Evolutionary conservation across 2,797 vertebrate species (phyloP).

Genomic region (Chlorospingus semifuscus): DNA sequence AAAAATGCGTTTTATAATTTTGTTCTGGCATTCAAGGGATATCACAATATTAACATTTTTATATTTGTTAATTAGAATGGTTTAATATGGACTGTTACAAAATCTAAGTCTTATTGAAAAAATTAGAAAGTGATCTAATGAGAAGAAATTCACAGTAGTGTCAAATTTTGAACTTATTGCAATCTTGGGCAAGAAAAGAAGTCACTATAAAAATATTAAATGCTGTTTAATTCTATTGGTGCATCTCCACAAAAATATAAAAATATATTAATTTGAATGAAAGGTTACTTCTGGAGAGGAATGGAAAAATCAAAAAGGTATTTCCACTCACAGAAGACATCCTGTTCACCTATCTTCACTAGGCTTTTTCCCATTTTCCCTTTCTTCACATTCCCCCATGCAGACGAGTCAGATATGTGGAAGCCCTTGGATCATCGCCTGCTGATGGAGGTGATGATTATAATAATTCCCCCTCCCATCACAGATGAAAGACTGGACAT

Average conservation of each 20-base stretch:
- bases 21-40: neutral
- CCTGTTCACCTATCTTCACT: neutral
- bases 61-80: neutral
- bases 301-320: neutral
- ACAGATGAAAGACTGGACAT: neutral
- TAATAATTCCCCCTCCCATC: neutral
- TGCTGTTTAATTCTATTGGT: neutral
- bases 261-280: neutral
- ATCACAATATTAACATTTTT: neutral
- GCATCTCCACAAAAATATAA: neutral
- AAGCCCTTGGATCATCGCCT: neutral
- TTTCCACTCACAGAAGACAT: neutral
- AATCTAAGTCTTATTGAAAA: neutral
- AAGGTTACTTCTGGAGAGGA: neutral
- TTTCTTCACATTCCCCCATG: neutral
- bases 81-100: neutral
- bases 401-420: accelerated
- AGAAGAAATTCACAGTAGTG: neutral
- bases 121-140: neutral
- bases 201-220: neutral
- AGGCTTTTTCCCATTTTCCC: neutral
- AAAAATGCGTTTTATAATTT: neutral
- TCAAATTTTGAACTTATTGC: neutral
- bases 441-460: no score
- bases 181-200: neutral